These are phyloP conservation scores for Lasioglossum oenotherae DNA, from an alignment of 2,888 invertebrate species.

Conservation along the genomic window DNA sequence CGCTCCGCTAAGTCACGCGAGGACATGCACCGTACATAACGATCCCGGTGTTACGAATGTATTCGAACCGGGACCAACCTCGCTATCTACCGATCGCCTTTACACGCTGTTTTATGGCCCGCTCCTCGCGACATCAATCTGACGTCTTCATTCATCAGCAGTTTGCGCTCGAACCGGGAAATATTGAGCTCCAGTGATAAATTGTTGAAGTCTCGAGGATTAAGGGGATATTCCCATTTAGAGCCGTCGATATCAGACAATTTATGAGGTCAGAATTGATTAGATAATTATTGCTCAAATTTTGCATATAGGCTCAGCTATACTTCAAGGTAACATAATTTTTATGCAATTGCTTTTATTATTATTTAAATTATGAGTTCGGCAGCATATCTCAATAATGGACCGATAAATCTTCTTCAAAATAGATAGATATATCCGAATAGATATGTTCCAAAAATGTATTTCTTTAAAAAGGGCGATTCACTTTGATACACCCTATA, in stretches of 20 bases:
- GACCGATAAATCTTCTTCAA: no score
- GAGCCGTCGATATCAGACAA: neutral
- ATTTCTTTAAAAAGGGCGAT: no score
- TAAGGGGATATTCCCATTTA: neutral
- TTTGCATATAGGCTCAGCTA: neutral
- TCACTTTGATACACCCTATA: no score
- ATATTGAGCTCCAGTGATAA: neutral
- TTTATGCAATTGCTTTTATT: neutral
- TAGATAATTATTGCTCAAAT: neutral
- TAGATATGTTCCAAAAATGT: no score
- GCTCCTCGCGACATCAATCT: conserved; percentile 11
- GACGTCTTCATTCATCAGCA: conserved; percentile 30
- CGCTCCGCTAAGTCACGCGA: conserved; percentile 46
- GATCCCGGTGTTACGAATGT: conserved; percentile 15
- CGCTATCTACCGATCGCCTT: conserved; percentile 30
- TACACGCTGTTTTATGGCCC: conserved; percentile 13
- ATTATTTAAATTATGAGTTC: neutral
- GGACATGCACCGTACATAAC: conserved; percentile 35
- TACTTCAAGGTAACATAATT: neutral
- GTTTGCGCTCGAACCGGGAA: neutral
- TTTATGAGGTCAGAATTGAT: neutral
- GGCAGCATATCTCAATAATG: neutral
- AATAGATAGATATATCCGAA: no score
- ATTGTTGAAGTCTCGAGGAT: neutral
- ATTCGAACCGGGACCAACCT: conserved; percentile 16